phyloP scores from a whole-genome alignment of 2,113 vertebrate genomes.

The Podilymbus podiceps region DNA sequence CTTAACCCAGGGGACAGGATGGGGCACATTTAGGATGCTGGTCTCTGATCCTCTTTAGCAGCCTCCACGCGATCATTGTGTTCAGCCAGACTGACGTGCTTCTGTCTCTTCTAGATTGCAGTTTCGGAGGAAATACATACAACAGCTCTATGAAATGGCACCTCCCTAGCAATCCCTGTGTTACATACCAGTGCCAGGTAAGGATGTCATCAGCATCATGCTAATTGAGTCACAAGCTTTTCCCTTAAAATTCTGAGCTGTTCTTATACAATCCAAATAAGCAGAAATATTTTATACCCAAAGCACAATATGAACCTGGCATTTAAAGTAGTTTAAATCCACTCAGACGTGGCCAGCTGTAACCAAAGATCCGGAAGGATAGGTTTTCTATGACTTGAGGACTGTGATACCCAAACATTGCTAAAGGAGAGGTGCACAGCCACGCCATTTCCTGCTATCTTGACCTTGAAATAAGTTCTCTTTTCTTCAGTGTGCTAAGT shows the following conservation, averaged over 20 bases:
- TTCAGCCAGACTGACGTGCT: not conserved
- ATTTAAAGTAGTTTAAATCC: not conserved
- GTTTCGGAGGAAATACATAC: slow-evolving; percentile 82
- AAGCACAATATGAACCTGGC: not conserved
- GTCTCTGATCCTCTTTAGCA: not conserved
- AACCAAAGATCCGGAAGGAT: not conserved
- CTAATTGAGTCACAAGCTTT: not conserved
- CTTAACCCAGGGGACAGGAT: not conserved
- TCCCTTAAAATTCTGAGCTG: not conserved
- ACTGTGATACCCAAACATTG: not conserved
- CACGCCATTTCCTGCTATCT: not conserved
- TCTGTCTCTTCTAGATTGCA: slow-evolving; percentile 79
- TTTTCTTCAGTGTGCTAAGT: not conserved
- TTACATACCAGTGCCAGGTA: slow-evolving; percentile 90
- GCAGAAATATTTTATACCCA: not conserved
- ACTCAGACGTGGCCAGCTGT: not conserved
- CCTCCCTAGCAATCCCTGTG: slow-evolving; percentile 81
- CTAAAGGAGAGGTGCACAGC: not conserved
- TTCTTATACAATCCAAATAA: slow-evolving; percentile 23
- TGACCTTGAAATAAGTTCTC: not conserved
- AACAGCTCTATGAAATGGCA: slow-evolving; percentile 93
- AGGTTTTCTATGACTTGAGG: not conserved
- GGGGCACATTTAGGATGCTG: not conserved
- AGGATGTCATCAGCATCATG: not conserved
- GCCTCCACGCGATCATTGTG: not conserved